A percentile compares a stretch with the other conserved stretches of the same genome.
phyloP scores from a whole-genome alignment of 2,888 invertebrate genomes.

The Mimachlamys varia region DNA sequence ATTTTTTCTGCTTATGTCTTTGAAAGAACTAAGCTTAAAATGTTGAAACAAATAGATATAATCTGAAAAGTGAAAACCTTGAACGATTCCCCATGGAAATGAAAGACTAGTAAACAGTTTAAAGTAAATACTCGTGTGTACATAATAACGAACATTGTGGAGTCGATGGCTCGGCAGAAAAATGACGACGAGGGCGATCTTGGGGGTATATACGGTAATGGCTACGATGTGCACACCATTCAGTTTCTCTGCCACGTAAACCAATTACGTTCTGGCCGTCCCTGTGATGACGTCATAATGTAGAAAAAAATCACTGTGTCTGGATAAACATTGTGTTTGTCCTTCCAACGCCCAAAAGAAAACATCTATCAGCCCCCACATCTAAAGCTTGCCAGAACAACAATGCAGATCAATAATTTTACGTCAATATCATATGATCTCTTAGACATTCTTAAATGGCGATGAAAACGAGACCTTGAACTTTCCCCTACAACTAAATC shows the following conservation, averaged over 20 bases:
- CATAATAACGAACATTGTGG: too few species aligned
- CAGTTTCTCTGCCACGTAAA: neutral
- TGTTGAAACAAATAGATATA: too few species aligned
- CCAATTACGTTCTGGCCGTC: neutral
- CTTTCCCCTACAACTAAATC: neutral
- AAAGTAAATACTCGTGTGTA: too few species aligned
- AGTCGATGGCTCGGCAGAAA: too few species aligned
- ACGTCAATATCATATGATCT: neutral
- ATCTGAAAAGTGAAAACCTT: too few species aligned
- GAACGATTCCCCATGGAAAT: too few species aligned
- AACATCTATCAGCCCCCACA: neutral
- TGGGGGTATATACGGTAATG: too few species aligned
- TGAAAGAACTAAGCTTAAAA: too few species aligned
- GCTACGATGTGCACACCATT: neutral
- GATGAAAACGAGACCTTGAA: neutral
- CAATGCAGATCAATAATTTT: neutral
- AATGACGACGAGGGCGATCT: too few species aligned
- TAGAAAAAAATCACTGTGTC: neutral
- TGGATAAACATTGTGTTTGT: neutral
- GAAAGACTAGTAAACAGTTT: too few species aligned
- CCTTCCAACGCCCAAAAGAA: neutral
- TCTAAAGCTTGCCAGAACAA: neutral
- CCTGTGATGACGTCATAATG: neutral
- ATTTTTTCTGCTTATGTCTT: too few species aligned
- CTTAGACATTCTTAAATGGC: neutral